Evolutionary conservation across 2,113 vertebrate genomes (phyloP).

Genomic region (Saguinus imperator): DNA sequence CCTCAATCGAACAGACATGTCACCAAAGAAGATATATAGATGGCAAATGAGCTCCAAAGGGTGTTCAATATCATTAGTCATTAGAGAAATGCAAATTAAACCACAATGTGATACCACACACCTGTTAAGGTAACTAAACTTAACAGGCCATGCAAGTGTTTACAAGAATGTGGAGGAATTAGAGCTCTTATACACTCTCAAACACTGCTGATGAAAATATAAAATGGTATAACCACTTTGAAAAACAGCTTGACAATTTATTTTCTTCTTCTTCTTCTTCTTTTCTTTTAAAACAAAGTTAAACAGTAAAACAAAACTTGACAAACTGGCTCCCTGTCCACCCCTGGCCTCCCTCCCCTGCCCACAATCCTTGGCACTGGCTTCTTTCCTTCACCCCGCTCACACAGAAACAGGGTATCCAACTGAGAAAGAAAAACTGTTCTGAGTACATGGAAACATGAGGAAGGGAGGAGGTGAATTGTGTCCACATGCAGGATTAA

Average conservation of each 20-base stretch:
- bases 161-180: not conserved
- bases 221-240: not conserved
- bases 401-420: too few species aligned
- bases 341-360: too few species aligned
- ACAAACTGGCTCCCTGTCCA: too few species aligned
- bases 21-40: not conserved
- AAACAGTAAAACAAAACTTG: too few species aligned
- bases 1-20: not conserved
- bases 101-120: not conserved
- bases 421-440: too few species aligned
- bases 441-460: too few species aligned
- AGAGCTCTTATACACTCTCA: not conserved
- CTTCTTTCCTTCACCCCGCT: too few species aligned
- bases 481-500: not conserved
- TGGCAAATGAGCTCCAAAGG: not conserved
- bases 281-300: too few species aligned
- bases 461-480: too few species aligned
- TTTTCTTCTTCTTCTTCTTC: not conserved
- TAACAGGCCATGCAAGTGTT: not conserved
- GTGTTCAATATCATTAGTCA: not conserved
- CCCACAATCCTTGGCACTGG: too few species aligned
- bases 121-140: not conserved
- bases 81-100: not conserved
- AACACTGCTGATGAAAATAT: not conserved
- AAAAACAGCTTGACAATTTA: not conserved